A percentile compares a stretch with the other conserved stretches of the same genome.
Evolutionary conservation across 2,797 vertebrate genomes (phyloP).

Genomic region (Neosalanx taihuensis): DNA sequence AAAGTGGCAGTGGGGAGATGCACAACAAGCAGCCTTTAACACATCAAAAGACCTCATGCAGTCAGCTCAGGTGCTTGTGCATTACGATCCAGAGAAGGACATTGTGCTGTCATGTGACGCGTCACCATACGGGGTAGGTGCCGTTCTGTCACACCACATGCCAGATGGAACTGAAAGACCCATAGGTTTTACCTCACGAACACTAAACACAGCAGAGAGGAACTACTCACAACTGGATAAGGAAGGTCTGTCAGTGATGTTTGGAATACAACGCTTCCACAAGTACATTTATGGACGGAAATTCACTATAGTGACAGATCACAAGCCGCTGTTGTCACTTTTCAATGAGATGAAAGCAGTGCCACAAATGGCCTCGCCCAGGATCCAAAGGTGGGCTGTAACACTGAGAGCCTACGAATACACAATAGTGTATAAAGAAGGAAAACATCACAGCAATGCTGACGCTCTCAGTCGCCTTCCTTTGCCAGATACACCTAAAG

Average conservation of each 20-base stretch:
- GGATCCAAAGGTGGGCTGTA: not conserved
- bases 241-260: constrained; percentile 6
- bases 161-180: too few species aligned
- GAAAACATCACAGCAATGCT: not conserved
- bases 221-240: constrained; percentile 22
- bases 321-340: not conserved
- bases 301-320: constrained; percentile 10
- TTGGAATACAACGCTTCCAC: not conserved
- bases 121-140: not conserved
- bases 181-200: constrained; percentile 4
- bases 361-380: not conserved
- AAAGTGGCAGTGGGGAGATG: too few species aligned
- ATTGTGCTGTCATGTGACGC: not conserved
- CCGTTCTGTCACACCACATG: not conserved
- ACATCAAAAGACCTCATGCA: too few species aligned
- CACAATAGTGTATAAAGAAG: not conserved
- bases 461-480: constrained; percentile 15
- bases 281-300: not conserved
- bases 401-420: not conserved
- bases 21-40: too few species aligned
- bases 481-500: not conserved
- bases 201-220: constrained; percentile 6
- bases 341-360: not conserved
- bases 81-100: not conserved
- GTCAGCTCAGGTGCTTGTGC: not conserved